These are phyloP conservation scores for Tamias sibiricus DNA, from an alignment of 2,113 vertebrate genomes.

Conservation along the genomic window DNA sequence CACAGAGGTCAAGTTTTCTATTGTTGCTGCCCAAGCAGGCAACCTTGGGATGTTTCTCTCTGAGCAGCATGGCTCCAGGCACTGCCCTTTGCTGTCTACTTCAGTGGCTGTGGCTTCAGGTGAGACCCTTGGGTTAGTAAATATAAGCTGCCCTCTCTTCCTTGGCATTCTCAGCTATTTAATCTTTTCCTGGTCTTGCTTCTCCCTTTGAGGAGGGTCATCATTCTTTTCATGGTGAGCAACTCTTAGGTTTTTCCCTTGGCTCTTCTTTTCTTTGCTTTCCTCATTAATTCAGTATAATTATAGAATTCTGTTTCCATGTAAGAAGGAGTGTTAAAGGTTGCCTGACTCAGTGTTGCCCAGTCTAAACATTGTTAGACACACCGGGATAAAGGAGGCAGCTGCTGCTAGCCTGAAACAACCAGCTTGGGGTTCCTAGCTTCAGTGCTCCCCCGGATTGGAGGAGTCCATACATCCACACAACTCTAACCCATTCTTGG, in stretches of 20 bases:
- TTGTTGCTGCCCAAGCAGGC: neutral
- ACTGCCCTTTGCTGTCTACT: neutral
- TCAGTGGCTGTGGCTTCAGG: conserved; percentile 20
- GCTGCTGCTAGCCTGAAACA: neutral
- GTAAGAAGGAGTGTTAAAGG: neutral
- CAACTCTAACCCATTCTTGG: neutral
- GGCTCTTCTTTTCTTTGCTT: neutral
- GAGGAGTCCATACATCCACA: neutral
- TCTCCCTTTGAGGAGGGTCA: neutral
- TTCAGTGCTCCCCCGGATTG: neutral
- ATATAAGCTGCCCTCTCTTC: neutral
- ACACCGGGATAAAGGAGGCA: neutral
- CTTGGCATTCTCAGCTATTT: neutral
- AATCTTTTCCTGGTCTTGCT: neutral
- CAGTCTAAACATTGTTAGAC: neutral
- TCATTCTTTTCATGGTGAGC: neutral
- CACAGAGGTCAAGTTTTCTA: conserved; percentile 56
- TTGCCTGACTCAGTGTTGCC: neutral
- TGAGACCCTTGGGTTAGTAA: neutral
- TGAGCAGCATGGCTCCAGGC: conserved; percentile 12
- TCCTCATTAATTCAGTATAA: neutral
- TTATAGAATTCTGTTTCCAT: neutral
- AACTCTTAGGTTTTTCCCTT: neutral
- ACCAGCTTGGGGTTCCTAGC: neutral
- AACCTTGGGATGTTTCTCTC: neutral